Evolutionary conservation across 1,140 invertebrate genomes (phyloP), one percentile per base, ranked within the genome.

Genomic region (Bombus waltoni): DNA sequence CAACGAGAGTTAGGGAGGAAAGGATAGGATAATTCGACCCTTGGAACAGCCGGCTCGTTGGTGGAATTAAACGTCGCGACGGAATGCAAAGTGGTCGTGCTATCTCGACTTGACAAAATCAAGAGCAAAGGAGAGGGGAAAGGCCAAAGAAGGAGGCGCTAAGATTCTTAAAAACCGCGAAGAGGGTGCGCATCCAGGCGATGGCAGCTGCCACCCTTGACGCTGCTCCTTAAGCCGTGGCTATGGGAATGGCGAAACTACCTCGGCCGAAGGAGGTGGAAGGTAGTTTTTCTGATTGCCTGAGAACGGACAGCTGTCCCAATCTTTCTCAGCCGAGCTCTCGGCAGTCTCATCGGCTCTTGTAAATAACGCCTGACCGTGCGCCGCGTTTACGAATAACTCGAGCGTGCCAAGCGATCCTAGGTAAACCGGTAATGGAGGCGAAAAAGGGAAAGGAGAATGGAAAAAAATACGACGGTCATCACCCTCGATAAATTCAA

Each of bases 151-250:
- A 88, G 88, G 87, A 89, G 91, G 92, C 90, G 93, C 93, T 94
- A 94, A 94, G 94, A 92, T 94, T 93, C 94, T 95, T 94, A 94
- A 94, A 95, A 95, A 94, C 93, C 94, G 91, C 93, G 89, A 93
- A 92, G 91, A 92, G 92, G 93, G 82, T 90, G 73, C 83, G 91
- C 78, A 77, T 86, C 75, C 68, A 62, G 77, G 82, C 62, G 47
- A 47, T 86, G 81, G 85, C 88, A 88, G 87, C 87, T 91, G 89
- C 85, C 89, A 62, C 86, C 70, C 86, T 80, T 66, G 74, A 59
- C 84, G 75, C 83, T 87, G n/a, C 87, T 89, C 66, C 89, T 92
- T 93, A 92, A 93, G 91, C 89, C 82, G 83, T 59, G 90, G 78
- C 90, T 87, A 91, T 77, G 88, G 78, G 86, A 79, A 75, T 87